Percentiles rank a stretch among this genome's conserved stretches.
Conservation (phyloP, 2,888 invertebrate species). For the Pimpla rufipes region DNA sequence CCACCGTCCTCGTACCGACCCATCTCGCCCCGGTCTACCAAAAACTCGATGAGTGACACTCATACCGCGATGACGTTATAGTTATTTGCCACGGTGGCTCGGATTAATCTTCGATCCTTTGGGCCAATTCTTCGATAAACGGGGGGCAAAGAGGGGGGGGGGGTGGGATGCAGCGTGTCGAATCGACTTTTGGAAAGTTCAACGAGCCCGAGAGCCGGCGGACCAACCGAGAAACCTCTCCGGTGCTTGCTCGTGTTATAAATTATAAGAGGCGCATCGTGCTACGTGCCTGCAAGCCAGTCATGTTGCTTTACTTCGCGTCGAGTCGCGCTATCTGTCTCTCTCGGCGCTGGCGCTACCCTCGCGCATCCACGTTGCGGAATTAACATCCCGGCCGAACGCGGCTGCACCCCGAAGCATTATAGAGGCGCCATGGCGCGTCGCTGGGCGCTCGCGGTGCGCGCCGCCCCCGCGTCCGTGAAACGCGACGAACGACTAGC, state of each 20-base stretch:
- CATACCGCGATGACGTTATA: background rate
- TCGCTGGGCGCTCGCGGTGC: conserved; percentile 9
- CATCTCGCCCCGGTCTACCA: too few relatives aligned
- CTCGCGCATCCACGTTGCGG: conserved; percentile 48
- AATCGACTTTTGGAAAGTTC: conserved; percentile 33
- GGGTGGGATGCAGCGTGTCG: background rate
- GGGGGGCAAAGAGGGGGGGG: background rate
- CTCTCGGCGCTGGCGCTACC: background rate
- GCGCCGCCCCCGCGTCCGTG: conserved; percentile 22
- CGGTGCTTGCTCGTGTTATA: conserved; percentile 43
- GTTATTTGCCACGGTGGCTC: background rate
- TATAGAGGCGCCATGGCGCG: conserved; percentile 27
- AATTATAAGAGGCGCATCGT: conserved; percentile 52
- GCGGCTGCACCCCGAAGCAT: conserved; percentile 40
- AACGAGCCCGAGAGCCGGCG: background rate
- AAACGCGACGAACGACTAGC: conserved; percentile 43
- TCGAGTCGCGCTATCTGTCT: conserved; percentile 15
- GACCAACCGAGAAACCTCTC: conserved; percentile 25
- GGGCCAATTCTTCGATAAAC: background rate
- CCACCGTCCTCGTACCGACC: too few relatives aligned
- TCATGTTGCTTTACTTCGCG: conserved; percentile 43
- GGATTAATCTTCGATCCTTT: background rate
- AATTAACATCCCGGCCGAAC: conserved; percentile 58
- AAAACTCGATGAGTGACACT: background rate
- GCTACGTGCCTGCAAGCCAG: conserved; percentile 51